A percentile compares a stretch with the other conserved stretches of the same genome.
phyloP scores from a whole-genome alignment of 2,888 invertebrate genomes.

The Tenthredo livida region DNA sequence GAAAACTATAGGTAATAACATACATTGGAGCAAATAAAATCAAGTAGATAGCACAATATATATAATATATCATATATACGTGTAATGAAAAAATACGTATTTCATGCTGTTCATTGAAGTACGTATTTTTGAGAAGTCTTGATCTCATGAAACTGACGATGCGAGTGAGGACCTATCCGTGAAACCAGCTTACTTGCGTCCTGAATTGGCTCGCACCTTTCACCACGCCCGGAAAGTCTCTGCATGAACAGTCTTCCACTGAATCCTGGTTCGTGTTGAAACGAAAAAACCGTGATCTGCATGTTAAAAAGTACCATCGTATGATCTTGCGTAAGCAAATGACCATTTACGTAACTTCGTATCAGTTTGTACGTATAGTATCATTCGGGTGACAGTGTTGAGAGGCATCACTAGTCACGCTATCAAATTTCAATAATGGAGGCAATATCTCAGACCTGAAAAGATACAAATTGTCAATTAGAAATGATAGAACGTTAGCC shows the following conservation, averaged over 20 bases:
- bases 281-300: slow-evolving; percentile 27
- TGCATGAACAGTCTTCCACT: slow-evolving; percentile 16
- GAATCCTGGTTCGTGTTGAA: slow-evolving; percentile 42
- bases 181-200: slow-evolving; percentile 25
- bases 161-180: not conserved
- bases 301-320: slow-evolving; percentile 41
- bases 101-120: not conserved
- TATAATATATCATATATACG: too few relatives aligned
- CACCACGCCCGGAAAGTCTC: slow-evolving; percentile 47
- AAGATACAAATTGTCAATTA: slow-evolving; percentile 31
- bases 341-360: slow-evolving; percentile 33
- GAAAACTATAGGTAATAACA: not conserved
- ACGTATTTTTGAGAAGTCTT: not conserved
- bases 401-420: slow-evolving; percentile 17
- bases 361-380: not conserved
- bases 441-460: not conserved
- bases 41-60: not conserved
- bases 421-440: slow-evolving; percentile 31
- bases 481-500: not conserved
- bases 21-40: not conserved
- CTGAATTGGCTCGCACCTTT: slow-evolving; percentile 38
- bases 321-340: slow-evolving; percentile 32
- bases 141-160: not conserved
- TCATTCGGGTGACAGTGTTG: slow-evolving; percentile 23
- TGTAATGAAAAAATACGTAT: not conserved